Conservation (phyloP, 2,888 invertebrate species). For the Euproctis similis region DNA sequence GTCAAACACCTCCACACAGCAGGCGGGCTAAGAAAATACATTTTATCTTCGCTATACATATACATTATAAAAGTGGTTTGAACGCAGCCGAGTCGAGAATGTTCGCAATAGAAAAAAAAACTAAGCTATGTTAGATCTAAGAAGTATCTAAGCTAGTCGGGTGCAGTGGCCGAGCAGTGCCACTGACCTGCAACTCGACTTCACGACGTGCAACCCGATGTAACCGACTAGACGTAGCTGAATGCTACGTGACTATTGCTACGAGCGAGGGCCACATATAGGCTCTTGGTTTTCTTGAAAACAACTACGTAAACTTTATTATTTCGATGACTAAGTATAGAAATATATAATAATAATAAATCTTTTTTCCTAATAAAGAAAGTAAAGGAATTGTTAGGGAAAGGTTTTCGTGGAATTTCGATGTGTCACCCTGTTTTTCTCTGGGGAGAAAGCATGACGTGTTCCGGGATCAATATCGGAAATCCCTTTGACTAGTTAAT, state of each 20-base stretch:
- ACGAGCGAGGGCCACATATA: slow-evolving; percentile 18
- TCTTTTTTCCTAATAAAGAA: slow-evolving; percentile 1
- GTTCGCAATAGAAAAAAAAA: slow-evolving; percentile 61
- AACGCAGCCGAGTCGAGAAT: slow-evolving; percentile 54
- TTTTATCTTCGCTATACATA: slow-evolving; percentile 6
- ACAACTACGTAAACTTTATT: slow-evolving; percentile 1
- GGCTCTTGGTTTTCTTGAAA: slow-evolving; percentile 5
- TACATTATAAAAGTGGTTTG: slow-evolving; percentile 33
- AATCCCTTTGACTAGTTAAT: slow-evolving; percentile 32
- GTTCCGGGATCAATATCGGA: slow-evolving; percentile 42
- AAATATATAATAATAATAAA: too few species aligned
- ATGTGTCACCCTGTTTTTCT: slow-evolving; percentile 27
- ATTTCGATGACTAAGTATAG: slow-evolving; percentile 1
- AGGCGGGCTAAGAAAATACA: slow-evolving; percentile 13
- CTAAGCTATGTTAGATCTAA: slow-evolving; percentile 55
- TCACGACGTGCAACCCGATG: slow-evolving; percentile 26
- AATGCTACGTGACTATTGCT: slow-evolving; percentile 44
- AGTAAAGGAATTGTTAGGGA: not conserved
- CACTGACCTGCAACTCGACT: slow-evolving; percentile 60
- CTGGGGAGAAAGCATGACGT: slow-evolving; percentile 36
- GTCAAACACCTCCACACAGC: slow-evolving; percentile 14
- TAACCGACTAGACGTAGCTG: slow-evolving; percentile 45
- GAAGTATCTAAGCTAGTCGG: slow-evolving; percentile 69
- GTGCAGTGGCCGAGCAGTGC: slow-evolving; percentile 69
- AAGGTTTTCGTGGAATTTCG: slow-evolving; percentile 16